phyloP scores from a whole-genome alignment of 2,797 vertebrate genomes.

The Liasis olivaceus region DNA sequence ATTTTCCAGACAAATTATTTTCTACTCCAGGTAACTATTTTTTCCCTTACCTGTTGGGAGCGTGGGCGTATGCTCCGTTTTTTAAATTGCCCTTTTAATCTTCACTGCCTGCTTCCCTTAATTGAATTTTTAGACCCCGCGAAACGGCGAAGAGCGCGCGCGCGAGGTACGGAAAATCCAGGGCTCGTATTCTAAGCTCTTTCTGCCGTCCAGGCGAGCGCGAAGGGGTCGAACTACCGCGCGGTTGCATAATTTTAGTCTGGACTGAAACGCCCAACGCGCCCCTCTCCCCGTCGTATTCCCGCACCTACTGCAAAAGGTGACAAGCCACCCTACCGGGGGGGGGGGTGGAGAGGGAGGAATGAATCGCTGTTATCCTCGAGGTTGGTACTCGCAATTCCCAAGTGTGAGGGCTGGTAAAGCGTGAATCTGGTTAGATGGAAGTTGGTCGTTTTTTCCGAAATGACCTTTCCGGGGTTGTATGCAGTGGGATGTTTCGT shows the following conservation, averaged over 20 bases:
- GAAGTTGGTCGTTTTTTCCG: background rate
- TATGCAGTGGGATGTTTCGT: background rate
- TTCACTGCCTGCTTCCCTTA: background rate
- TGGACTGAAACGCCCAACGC: background rate
- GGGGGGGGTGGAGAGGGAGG: rapidly evolving
- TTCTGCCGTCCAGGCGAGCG: background rate
- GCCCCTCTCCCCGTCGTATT: background rate
- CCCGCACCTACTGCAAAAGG: background rate
- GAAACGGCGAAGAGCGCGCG: background rate
- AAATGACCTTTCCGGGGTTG: background rate
- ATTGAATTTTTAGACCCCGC: background rate
- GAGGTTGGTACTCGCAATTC: background rate
- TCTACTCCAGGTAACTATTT: conserved; percentile 51
- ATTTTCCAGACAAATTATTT: background rate
- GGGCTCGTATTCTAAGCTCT: background rate
- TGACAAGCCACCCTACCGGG: background rate
- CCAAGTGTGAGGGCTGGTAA: too few relatives aligned
- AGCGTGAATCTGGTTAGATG: background rate
- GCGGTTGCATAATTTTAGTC: too few relatives aligned
- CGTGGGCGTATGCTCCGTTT: background rate
- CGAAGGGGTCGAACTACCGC: background rate
- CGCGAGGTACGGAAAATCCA: background rate
- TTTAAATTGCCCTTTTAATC: background rate
- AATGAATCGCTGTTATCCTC: background rate
- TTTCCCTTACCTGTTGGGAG: background rate